Evolutionary conservation across 2,888 invertebrate genomes (phyloP).

Genomic region (Xiphydria camelus): DNA sequence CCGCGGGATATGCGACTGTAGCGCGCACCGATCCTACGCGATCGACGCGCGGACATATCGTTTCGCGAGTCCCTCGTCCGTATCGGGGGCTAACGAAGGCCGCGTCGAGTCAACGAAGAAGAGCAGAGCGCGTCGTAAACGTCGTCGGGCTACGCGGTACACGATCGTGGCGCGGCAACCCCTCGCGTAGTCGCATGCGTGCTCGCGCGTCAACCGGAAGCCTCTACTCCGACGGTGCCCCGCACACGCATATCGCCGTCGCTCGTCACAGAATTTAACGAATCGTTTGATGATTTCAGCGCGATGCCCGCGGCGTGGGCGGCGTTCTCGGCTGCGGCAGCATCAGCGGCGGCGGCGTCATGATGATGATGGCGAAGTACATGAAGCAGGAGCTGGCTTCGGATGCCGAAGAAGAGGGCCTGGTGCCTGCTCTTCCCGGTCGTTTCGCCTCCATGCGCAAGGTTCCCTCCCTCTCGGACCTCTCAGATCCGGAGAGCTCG

Average conservation of each 20-base stretch:
- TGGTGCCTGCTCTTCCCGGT: conserved; percentile 61
- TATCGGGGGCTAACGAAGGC: too few relatives aligned
- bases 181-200: background rate
- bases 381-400: conserved; percentile 66
- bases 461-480: conserved; percentile 87
- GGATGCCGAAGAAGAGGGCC: conserved; percentile 66
- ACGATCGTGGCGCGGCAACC: too few relatives aligned
- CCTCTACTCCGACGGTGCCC: too few relatives aligned
- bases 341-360: conserved; percentile 46
- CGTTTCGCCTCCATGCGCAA: conserved; percentile 76
- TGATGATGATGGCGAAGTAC: conserved; percentile 54
- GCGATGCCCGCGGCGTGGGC: conserved; percentile 47
- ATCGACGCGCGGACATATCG: too few relatives aligned
- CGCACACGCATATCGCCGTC: background rate
- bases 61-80: too few relatives aligned
- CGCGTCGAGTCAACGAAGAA: too few relatives aligned
- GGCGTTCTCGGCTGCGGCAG: conserved; percentile 42
- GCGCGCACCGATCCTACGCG: too few relatives aligned
- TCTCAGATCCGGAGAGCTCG: conserved; percentile 88
- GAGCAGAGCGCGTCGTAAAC: too few relatives aligned
- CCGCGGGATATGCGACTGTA: too few relatives aligned
- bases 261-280: conserved; percentile 1
- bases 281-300: conserved; percentile 30
- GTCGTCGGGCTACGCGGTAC: too few relatives aligned
- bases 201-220: conserved; percentile 1